Evolutionary conservation across 2,797 vertebrate genomes (phyloP), one percentile per base, ranked within the genome.

Genomic region (Galagoides demidoff): DNA sequence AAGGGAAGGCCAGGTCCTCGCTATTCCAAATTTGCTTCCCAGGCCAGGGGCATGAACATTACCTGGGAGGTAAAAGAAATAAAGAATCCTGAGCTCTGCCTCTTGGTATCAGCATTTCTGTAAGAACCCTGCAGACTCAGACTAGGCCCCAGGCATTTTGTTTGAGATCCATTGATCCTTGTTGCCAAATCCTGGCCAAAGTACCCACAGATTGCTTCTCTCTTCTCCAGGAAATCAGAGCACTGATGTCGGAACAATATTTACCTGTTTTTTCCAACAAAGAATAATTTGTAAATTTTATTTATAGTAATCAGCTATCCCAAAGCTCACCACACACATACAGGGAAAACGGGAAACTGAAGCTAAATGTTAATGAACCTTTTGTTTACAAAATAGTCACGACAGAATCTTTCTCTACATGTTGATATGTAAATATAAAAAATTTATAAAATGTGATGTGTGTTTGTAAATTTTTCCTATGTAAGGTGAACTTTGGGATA

Each of bases 231-330:
- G 59, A 90, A 94, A 94, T 90, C 94, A 52, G 14, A 31, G 7
- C 29, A 25, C 23, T 83, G 49, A 83, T 34, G 52, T 1, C 45
- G 43, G 29, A 90, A 85, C 84, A 82, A 49, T n/a, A 17, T 84
- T 85, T 87, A 85, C 57, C 90, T 17, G 66, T 78, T 25, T 78
- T 52, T 66, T 66, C 83, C 12, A 83, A 71, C 5, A 78, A 96
- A 66, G 86, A 93, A 85, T 76, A 77, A 13, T 13, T 27, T 27
- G 34, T 77, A 71, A 85, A 84, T 59, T 88, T 68, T 45, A 61
- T 77, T 82, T 73, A 88, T 52, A 14, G 49, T 52, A 52, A 52
- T 52, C 49, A 52, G 4, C 49, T 52, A 52, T 52, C 49, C 49
- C 14, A 16, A 52, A 52, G 4, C 49, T 52, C 49, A 14, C 49